phyloP scores from a whole-genome alignment of 2,888 invertebrate species.

The Nudaria mundana region DNA sequence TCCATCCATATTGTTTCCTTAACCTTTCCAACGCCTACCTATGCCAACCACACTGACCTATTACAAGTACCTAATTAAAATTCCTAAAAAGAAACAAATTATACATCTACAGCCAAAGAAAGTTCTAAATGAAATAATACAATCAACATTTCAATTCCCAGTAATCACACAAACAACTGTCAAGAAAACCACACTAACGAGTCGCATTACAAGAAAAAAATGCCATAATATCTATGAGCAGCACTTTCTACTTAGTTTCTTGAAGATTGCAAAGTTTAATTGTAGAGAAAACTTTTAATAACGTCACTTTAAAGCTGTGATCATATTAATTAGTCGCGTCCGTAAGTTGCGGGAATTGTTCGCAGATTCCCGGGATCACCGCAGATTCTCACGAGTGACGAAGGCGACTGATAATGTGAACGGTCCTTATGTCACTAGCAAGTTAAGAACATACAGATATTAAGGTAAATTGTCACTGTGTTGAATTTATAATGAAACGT shows the following conservation, averaged over 20 bases:
- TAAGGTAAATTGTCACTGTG: too few relatives aligned
- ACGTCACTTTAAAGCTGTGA: too few relatives aligned
- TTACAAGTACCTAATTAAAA: neutral
- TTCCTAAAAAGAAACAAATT: neutral
- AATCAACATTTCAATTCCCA: conserved; percentile 8
- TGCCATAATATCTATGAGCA: conserved; percentile 28
- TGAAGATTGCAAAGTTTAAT: conserved; percentile 54
- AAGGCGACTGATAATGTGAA: too few relatives aligned
- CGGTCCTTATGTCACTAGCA: too few relatives aligned
- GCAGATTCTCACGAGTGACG: too few relatives aligned
- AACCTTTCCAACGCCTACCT: too few relatives aligned
- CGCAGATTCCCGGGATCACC: too few relatives aligned
- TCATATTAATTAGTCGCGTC: too few relatives aligned
- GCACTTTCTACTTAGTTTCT: conserved; percentile 41
- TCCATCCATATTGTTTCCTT: too few relatives aligned
- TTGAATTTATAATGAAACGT: too few relatives aligned
- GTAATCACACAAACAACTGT: conserved; percentile 26
- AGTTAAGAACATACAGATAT: too few relatives aligned
- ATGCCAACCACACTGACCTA: neutral
- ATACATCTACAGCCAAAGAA: neutral
- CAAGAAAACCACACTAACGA: conserved; percentile 26
- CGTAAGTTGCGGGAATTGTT: too few relatives aligned
- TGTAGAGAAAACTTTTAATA: conserved; percentile 64
- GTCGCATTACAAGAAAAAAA: conserved; percentile 18
- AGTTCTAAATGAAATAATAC: conserved; percentile 4